Conservation (phyloP, 2,888 invertebrate genomes). For the Caenorhabditis sinica region DNA sequence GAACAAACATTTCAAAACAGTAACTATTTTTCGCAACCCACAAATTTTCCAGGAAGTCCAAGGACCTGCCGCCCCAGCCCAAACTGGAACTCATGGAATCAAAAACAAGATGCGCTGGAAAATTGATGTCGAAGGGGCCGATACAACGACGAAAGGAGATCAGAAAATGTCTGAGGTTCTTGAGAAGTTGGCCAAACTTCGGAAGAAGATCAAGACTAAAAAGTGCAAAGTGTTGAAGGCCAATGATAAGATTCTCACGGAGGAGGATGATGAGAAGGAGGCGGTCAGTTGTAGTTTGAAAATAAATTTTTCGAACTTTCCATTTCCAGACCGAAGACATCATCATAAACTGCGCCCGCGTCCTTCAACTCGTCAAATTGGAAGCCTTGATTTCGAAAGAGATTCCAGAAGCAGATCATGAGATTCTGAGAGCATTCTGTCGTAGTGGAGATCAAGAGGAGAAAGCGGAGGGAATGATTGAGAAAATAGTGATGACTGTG, state of each 20-base stretch:
- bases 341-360: conserved; percentile 38
- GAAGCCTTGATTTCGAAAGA: conserved; percentile 50
- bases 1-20: not conserved
- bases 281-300: conserved; percentile 10
- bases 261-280: conserved; percentile 26
- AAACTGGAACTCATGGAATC: conserved; percentile 43
- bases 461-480: conserved; percentile 45
- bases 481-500: conserved; percentile 25
- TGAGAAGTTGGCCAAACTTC: conserved; percentile 20
- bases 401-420: conserved; percentile 44
- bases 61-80: conserved; percentile 39
- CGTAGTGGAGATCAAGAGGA: conserved; percentile 54
- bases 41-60: conserved; percentile 27
- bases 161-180: conserved; percentile 51
- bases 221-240: conserved; percentile 36
- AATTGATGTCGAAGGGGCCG: conserved; percentile 58
- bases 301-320: not conserved
- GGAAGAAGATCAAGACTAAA: conserved; percentile 36
- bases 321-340: conserved; percentile 28
- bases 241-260: conserved; percentile 13
- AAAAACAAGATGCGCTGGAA: conserved; percentile 64
- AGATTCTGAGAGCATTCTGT: conserved; percentile 48
- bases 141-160: conserved; percentile 41
- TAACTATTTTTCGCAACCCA: too few relatives aligned
- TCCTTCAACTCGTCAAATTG: conserved; percentile 54